Percentiles rank a stretch among this genome's conserved stretches.
Evolutionary conservation across 2,797 vertebrate species (phyloP).

Genomic region (Ciconia nigra): DNA sequence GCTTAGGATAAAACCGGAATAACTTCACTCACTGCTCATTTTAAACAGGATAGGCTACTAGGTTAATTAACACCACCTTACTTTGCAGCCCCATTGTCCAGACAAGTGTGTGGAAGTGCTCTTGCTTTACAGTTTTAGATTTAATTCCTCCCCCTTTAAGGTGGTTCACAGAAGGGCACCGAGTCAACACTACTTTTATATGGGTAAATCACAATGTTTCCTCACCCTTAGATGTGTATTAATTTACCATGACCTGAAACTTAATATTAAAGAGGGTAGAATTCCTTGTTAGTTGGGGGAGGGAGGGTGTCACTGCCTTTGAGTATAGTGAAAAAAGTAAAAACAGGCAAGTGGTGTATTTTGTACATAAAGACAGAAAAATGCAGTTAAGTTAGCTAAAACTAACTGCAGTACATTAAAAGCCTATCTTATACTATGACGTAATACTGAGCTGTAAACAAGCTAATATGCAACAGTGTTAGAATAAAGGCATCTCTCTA

Average conservation of each 20-base stretch:
- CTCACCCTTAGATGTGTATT: slow-evolving; percentile 12
- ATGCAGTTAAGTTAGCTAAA: neutral
- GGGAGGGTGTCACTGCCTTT: neutral
- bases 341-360: neutral
- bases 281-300: slow-evolving; percentile 37
- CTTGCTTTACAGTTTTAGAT: slow-evolving; percentile 35
- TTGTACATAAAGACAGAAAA: neutral
- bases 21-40: slow-evolving; percentile 33
- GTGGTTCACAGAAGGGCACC: slow-evolving; percentile 33
- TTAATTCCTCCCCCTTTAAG: slow-evolving; percentile 28
- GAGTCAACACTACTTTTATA: slow-evolving; percentile 16
- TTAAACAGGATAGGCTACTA: slow-evolving; percentile 39
- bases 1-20: slow-evolving; percentile 20
- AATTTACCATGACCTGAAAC: slow-evolving; percentile 12
- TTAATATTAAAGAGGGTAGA: slow-evolving; percentile 4
- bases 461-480: slow-evolving; percentile 26
- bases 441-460: neutral
- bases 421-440: neutral
- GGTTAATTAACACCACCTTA: slow-evolving; percentile 2
- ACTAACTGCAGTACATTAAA: neutral
- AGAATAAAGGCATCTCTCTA: slow-evolving; percentile 35
- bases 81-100: slow-evolving; percentile 40
- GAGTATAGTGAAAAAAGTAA: neutral
- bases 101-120: slow-evolving; percentile 57
- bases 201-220: neutral